These are phyloP conservation scores for Anguilla japonica DNA, from an alignment of 2,113 vertebrate species.

Conservation along the genomic window DNA sequence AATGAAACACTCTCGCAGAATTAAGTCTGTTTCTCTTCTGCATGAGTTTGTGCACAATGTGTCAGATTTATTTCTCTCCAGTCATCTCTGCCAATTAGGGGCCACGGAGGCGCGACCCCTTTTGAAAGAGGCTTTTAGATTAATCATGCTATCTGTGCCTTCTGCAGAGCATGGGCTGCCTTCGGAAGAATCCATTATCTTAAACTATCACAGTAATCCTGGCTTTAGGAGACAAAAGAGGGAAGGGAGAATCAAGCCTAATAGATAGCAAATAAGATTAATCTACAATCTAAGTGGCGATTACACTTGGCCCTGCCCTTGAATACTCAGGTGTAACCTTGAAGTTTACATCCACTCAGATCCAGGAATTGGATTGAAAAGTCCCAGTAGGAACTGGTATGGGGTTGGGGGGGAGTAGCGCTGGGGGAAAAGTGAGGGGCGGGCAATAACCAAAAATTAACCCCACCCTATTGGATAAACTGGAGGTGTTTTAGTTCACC, in stretches of 20 bases:
- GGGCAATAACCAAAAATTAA: constrained; percentile 69
- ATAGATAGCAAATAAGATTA: constrained; percentile 91
- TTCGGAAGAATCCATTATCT: constrained; percentile 99
- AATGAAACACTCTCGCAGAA: constrained; percentile 56
- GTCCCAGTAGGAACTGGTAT: constrained; percentile 61
- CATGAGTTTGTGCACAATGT: constrained; percentile 63
- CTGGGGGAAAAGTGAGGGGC: constrained; percentile 57
- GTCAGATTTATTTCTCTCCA: constrained; percentile 77
- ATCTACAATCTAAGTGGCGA: constrained; percentile 89
- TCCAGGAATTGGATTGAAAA: constrained; percentile 75
- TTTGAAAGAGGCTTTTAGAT: constrained; percentile 99
- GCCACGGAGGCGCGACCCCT: constrained; percentile 84
- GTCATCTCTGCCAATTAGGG: constrained; percentile 86
- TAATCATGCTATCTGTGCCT: constrained; percentile 99
- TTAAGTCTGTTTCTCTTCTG: constrained; percentile 47
- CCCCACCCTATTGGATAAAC: constrained; percentile 48
- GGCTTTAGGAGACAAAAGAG: constrained; percentile 82
- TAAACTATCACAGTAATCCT: constrained; percentile 98
- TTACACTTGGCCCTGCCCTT: constrained; percentile 84
- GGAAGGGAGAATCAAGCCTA: constrained; percentile 83
- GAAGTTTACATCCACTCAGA: constrained; percentile 82
- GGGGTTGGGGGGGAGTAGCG: too few species aligned
- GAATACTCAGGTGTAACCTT: constrained; percentile 87
- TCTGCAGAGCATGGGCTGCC: constrained; percentile 94
- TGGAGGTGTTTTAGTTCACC: neutral